phyloP scores from a whole-genome alignment of 2,888 invertebrate genomes.

The Pilophorus perplexus region DNA sequence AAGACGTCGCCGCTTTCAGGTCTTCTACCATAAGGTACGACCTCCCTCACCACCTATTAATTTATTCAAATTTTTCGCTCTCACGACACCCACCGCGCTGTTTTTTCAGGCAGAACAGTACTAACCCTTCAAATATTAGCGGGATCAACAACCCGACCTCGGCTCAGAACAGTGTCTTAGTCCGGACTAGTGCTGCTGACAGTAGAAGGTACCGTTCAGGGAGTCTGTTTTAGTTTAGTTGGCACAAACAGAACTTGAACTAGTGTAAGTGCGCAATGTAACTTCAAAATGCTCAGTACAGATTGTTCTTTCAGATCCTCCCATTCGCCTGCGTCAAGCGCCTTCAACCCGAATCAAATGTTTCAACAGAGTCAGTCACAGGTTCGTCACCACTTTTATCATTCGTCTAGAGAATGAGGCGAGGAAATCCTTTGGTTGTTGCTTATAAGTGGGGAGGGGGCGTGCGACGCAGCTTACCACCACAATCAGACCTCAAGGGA shows the following conservation, averaged over 20 bases:
- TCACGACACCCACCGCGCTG: not conserved
- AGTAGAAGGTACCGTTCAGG: conserved; percentile 43
- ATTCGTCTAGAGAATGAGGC: too few species aligned
- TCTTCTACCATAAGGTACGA: conserved; percentile 33
- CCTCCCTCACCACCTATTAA: not conserved
- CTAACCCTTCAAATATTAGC: conserved; percentile 4
- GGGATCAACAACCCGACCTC: conserved; percentile 4
- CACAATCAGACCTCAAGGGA: too few species aligned
- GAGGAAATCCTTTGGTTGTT: not conserved
- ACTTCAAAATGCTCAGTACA: too few species aligned
- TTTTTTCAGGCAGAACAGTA: conserved; percentile 24
- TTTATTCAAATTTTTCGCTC: not conserved
- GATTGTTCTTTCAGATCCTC: conserved; percentile 28
- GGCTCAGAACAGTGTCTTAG: conserved; percentile 43
- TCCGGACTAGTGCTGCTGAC: conserved; percentile 43
- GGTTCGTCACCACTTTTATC: conserved; percentile 2
- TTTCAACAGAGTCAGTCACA: conserved; percentile 33
- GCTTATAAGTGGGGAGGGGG: not conserved
- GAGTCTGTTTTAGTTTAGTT: too few species aligned
- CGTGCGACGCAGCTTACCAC: too few species aligned
- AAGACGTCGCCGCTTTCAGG: conserved; percentile 33
- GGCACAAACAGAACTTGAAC: too few species aligned
- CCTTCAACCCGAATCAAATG: conserved; percentile 12
- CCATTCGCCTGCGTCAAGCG: conserved; percentile 25
- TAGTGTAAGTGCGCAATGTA: too few species aligned